Base-by-base conservation (phyloP, 2,113 vertebrate genomes). In the Meleagris gallopavo region DNA sequence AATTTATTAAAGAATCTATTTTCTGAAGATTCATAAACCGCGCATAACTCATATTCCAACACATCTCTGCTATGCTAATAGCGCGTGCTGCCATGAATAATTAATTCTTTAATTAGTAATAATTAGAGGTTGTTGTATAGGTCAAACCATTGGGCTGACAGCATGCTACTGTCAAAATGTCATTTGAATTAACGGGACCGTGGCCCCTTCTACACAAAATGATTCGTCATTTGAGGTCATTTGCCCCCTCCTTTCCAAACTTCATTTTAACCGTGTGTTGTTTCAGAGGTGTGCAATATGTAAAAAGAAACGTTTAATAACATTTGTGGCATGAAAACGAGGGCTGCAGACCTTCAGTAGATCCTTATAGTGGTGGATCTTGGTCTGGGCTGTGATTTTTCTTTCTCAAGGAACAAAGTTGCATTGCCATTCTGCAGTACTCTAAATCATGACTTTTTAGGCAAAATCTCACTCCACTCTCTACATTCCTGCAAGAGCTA, bases 1-100 rank as follows among this genome's bases (percentile, higher is more conserved):
- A 98, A 98, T 98, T 98, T 98, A 98, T 98, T 98, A 98, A 98
- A 98, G 98, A 98, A 98, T 98, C 98, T 98, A 98, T 98, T 98
- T 98, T 98, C 97, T 97, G 98, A 98, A 98, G 98, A 98, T 98
- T 98, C 98, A 98, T 98, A 98, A 98, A 98, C 98, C 96, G 83
- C 94, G 87, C 97, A 97, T 97, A 98, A 98, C 97, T 98, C 97
- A 98, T 98, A 97, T 98, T 98, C 98, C 96, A 97, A 97, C 98
- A 98, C 93, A 97, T 97, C 97, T 97, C 97, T 96, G 96, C 98
- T 98, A 98, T 98, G 98, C 98, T 98, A 98, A 98, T 98, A 97
- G 95, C 71, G 88, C 12, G 12, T 89, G 78, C 95, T 74, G 83
- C 96, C 93, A 98, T 98, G 98, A 98, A 98, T 98, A 98, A 98